Conservation (phyloP, 2,113 vertebrate genomes). For the Trinectes maculatus region DNA sequence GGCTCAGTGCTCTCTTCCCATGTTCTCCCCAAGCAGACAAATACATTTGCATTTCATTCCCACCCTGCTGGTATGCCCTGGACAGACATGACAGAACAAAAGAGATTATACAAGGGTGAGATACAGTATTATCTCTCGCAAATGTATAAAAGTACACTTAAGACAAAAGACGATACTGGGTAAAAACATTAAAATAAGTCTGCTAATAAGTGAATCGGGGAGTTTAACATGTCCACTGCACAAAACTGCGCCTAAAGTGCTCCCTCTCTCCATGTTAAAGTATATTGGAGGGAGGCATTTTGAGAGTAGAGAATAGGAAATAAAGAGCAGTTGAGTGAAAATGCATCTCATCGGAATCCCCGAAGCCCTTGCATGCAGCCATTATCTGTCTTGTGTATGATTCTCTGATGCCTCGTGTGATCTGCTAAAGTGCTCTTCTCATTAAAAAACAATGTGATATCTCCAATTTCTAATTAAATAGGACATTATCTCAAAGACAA, state of each 20-base stretch:
- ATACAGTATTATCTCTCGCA: not conserved
- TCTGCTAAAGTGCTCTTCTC: constrained; percentile 78
- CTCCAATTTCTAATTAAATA: constrained; percentile 92
- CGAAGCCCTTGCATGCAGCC: constrained; percentile 52
- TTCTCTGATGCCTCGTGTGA: constrained; percentile 73
- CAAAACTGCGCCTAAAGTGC: constrained; percentile 46
- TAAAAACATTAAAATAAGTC: constrained; percentile 38
- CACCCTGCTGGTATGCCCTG: constrained; percentile 41
- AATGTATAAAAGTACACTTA: not conserved
- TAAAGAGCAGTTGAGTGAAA: constrained; percentile 71
- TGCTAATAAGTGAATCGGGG: constrained; percentile 37
- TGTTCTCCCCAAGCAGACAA: constrained; percentile 60
- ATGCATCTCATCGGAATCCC: constrained; percentile 68
- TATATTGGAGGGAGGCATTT: constrained; percentile 60
- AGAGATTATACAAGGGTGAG: constrained; percentile 31
- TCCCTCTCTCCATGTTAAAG: constrained; percentile 59
- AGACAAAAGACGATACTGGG: constrained; percentile 36
- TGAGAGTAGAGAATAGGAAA: constrained; percentile 59
- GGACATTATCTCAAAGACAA: constrained; percentile 89
- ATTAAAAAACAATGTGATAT: constrained; percentile 84
- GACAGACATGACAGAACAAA: constrained; percentile 44
- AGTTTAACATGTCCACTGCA: constrained; percentile 21
- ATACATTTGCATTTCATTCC: constrained; percentile 66
- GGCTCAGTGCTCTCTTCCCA: constrained; percentile 47
- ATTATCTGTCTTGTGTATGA: constrained; percentile 76